These are phyloP conservation scores for Bellardia pandia DNA, from an alignment of 2,888 invertebrate species.

Conservation along the genomic window DNA sequence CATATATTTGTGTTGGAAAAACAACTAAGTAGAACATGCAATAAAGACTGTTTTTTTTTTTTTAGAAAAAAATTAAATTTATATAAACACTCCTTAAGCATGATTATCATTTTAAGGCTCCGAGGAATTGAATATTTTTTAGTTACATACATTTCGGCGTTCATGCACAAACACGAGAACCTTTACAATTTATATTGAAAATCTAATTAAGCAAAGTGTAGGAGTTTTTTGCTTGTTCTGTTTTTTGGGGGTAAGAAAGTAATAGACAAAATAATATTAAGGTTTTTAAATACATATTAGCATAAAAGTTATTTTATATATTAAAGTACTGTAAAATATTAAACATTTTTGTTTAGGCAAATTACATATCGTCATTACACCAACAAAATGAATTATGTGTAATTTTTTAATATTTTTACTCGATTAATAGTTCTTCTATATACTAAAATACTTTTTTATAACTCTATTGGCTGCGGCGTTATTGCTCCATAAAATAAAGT, in stretches of 20 bases:
- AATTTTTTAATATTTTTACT: too few species aligned
- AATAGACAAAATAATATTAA: background rate
- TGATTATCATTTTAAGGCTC: constrained; percentile 56
- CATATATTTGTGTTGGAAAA: background rate
- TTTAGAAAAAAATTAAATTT: constrained; percentile 10
- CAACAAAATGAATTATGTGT: too few species aligned
- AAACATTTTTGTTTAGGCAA: too few species aligned
- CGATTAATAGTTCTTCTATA: too few species aligned
- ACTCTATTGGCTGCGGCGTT: too few species aligned
- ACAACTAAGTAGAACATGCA: constrained; percentile 17
- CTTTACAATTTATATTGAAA: constrained; percentile 15
- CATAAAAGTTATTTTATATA: too few species aligned
- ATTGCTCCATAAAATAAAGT: too few species aligned
- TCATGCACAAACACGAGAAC: background rate
- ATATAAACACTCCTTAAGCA: constrained; percentile 56
- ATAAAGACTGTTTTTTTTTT: background rate
- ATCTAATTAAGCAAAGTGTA: constrained; percentile 63
- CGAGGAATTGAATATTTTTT: constrained; percentile 46
- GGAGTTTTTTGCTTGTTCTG: background rate
- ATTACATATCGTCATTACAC: too few species aligned
- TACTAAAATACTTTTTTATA: too few species aligned
- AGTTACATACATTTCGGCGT: background rate
- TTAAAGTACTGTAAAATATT: too few species aligned
- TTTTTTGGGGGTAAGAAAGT: background rate
- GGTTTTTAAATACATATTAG: background rate